A percentile compares a stretch with the other conserved stretches of the same genome.
Conservation (phyloP, 1,140 invertebrate genomes). For the Sipha flava region DNA sequence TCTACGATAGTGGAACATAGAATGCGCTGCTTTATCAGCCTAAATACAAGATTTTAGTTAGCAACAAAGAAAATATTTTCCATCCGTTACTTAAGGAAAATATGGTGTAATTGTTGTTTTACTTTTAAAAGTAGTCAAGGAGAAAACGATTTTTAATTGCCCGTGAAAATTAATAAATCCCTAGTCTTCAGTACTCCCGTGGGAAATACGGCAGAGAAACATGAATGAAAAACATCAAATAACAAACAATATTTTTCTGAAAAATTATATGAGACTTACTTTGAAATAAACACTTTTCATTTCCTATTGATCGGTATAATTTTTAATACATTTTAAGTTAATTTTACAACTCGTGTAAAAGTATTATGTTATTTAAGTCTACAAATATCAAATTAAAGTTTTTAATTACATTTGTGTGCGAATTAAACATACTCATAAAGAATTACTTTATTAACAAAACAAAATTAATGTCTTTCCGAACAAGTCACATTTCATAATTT, state of each 20-base stretch:
- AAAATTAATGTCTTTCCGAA: too few relatives aligned
- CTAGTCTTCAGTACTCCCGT: neutral
- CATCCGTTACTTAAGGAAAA: neutral
- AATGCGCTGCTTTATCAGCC: neutral
- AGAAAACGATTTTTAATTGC: neutral
- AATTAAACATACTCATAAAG: too few relatives aligned
- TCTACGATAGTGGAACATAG: neutral
- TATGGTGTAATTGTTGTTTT: neutral
- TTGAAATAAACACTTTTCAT: neutral
- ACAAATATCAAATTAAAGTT: too few relatives aligned
- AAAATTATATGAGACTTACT: neutral
- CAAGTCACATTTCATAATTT: too few relatives aligned
- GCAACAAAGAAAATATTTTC: neutral
- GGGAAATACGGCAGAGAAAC: neutral
- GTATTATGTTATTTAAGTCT: too few relatives aligned
- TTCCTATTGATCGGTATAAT: too few relatives aligned
- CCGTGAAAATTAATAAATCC: neutral
- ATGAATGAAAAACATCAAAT: neutral
- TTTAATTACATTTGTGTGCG: too few relatives aligned
- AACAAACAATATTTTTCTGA: neutral
- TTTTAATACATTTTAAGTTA: too few relatives aligned
- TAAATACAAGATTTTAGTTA: constrained; percentile 1
- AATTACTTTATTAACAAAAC: too few relatives aligned
- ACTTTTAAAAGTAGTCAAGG: neutral
- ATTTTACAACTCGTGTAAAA: too few relatives aligned